A percentile compares a stretch with the other conserved stretches of the same genome.
phyloP scores from a whole-genome alignment of 2,888 invertebrate genomes.

The Caenorhabditis macrosperma region DNA sequence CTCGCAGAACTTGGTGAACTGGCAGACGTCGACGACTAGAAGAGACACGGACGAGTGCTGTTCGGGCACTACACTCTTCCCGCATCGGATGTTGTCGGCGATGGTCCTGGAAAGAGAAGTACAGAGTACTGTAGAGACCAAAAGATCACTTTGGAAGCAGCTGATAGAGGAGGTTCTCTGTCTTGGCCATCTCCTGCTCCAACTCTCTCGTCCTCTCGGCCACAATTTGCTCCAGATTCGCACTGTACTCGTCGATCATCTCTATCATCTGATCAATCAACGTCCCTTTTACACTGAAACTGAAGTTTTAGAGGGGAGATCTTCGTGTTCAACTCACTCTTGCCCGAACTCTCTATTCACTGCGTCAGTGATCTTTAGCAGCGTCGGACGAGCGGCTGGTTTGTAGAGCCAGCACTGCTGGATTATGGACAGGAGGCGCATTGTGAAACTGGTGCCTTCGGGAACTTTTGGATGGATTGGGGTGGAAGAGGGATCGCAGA shows the following conservation, averaged over 20 bases:
- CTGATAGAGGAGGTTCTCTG: constrained; percentile 66
- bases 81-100: constrained; percentile 64
- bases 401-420: constrained; percentile 66
- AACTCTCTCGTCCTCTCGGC: constrained; percentile 66
- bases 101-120: constrained; percentile 45
- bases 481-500: constrained; percentile 16
- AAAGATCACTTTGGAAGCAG: constrained; percentile 64
- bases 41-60: constrained; percentile 64
- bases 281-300: constrained; percentile 66
- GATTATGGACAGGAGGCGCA: constrained; percentile 64
- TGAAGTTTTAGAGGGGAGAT: neutral
- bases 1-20: constrained; percentile 68
- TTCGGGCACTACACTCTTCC: constrained; percentile 59
- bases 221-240: constrained; percentile 69
- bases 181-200: constrained; percentile 60
- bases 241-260: constrained; percentile 72
- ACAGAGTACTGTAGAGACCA: neutral
- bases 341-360: constrained; percentile 68
- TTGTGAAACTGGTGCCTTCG: constrained; percentile 57
- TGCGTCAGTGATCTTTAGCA: constrained; percentile 66
- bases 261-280: constrained; percentile 72
- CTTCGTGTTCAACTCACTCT: constrained; percentile 54
- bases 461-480: constrained; percentile 61
- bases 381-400: constrained; percentile 58
- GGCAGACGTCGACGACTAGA: constrained; percentile 68